Evolutionary conservation across 2,797 vertebrate species (phyloP).

Genomic region (Sebastes elongatus): DNA sequence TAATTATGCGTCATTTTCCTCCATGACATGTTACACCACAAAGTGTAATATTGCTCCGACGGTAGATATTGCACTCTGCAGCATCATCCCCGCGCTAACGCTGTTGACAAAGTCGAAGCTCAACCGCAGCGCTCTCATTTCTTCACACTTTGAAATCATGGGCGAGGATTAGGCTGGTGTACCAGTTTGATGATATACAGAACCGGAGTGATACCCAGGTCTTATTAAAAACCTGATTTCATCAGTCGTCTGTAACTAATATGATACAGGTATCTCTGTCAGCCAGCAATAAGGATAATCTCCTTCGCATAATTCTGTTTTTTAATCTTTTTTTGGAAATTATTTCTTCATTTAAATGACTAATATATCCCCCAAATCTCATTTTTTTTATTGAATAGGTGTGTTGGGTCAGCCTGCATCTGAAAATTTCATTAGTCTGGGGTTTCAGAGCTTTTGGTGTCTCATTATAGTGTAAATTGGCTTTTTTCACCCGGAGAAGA

Average conservation of each 20-base stretch:
- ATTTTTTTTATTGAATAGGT: not conserved
- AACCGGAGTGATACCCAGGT: slow-evolving; percentile 15
- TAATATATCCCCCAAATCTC: not conserved
- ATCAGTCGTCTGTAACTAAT: slow-evolving; percentile 51
- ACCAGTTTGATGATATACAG: slow-evolving; percentile 19
- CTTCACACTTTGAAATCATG: slow-evolving; percentile 57
- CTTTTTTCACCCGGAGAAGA: slow-evolving; percentile 6
- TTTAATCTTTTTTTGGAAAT: slow-evolving; percentile 24
- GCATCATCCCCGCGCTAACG: slow-evolving; percentile 45
- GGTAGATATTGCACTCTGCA: slow-evolving; percentile 43
- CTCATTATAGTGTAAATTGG: slow-evolving; percentile 15
- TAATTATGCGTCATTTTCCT: slow-evolving; percentile 46
- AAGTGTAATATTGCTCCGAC: slow-evolving; percentile 6
- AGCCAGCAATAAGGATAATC: slow-evolving; percentile 28
- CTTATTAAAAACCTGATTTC: slow-evolving; percentile 54
- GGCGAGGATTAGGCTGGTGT: slow-evolving; percentile 40
- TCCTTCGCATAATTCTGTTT: slow-evolving; percentile 9
- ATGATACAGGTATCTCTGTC: slow-evolving; percentile 21
- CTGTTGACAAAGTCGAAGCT: slow-evolving; percentile 44
- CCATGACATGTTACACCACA: slow-evolving; percentile 33
- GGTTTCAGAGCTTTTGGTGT: slow-evolving; percentile 21
- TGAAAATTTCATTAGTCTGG: slow-evolving; percentile 32
- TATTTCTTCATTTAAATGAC: slow-evolving; percentile 22
- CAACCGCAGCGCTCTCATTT: slow-evolving; percentile 31
- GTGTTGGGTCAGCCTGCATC: slow-evolving; percentile 2